Base-by-base conservation (phyloP, 2,888 invertebrate species). In the Cosmopolites sordidus region DNA sequence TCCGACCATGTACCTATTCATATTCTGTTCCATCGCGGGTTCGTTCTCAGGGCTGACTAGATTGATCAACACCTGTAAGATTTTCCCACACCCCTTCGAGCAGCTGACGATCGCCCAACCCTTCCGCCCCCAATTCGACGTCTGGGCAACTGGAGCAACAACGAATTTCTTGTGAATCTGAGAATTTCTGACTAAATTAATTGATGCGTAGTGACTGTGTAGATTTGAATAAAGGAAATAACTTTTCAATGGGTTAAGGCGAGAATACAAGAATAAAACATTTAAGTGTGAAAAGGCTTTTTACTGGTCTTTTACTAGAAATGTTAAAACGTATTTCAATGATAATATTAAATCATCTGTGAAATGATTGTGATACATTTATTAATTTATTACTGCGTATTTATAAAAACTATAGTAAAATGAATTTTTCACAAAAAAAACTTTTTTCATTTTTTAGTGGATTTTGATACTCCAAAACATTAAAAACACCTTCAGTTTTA, bases 31-130 rank as follows among this genome's bases (percentile, higher is more conserved):
- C 44, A 49, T 54, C 54, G 17, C 30, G 30, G 43, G 44, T 44
- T 48, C 38, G 49, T 54, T 54, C 54, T 49, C 54, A 54, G 41
- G 45, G 48, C 54, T 5, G 52, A 49, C 51, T 57, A 57, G 51
- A 63, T 54, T 58, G 58, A 56, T 56, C 62, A 67, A 64, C 70
- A 71, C 71, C 71, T 71, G 71, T 70, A 68, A 58, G 61, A 68
- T 65, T 66, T 71, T 71, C 71, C 71, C 71, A 71, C 71, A 71
- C 70, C 69, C 69, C 64, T 61, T 62, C 52, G 52, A 58, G 62
- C 70, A 70, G 69, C 69, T 70, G 70, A 69, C 70, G 66, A 70
- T 70, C n/a, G n/a, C n/a, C n/a, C n/a, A n/a, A n/a, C 69, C 71
- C 69, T 69, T 69, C 68, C 69, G 66, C 67, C 69, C 68, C 60